These are phyloP conservation scores for Smittia sp. DNA, from an alignment of 2,888 invertebrate species.

Conservation along the genomic window DNA sequence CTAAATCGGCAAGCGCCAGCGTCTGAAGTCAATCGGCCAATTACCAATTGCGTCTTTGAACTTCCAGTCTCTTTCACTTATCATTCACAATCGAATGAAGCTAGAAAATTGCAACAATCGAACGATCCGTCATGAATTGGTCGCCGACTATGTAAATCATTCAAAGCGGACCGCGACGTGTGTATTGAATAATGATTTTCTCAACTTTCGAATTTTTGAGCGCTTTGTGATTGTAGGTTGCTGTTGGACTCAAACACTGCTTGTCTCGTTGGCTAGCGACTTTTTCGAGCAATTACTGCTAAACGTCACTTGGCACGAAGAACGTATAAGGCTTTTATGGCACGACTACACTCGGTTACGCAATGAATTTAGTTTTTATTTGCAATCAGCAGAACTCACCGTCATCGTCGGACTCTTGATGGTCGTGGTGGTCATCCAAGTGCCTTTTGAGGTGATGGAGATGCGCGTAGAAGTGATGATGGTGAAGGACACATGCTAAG, in stretches of 20 bases:
- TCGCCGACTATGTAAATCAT: neutral
- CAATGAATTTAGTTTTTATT: slow-evolving; percentile 9
- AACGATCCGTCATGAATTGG: neutral
- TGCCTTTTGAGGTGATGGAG: slow-evolving; percentile 48
- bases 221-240: neutral
- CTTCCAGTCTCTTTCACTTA: neutral
- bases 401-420: slow-evolving; percentile 13
- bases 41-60: neutral
- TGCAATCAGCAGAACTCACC: slow-evolving; percentile 15
- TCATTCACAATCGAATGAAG: neutral
- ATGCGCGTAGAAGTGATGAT: slow-evolving; percentile 49
- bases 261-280: neutral
- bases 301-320: slow-evolving; percentile 28
- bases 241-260: neutral
- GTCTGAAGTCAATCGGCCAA: neutral
- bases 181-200: slow-evolving; percentile 37
- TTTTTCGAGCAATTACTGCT: neutral
- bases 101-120: neutral
- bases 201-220: slow-evolving; percentile 32
- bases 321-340: slow-evolving; percentile 12
- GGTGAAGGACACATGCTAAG: slow-evolving; percentile 48
- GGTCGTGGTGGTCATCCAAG: slow-evolving; percentile 46
- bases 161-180: neutral
- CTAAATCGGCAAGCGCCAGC: neutral
- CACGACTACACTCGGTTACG: neutral